Conservation (phyloP, 2,113 vertebrate genomes). For the Phrynosoma blainvillii region DNA sequence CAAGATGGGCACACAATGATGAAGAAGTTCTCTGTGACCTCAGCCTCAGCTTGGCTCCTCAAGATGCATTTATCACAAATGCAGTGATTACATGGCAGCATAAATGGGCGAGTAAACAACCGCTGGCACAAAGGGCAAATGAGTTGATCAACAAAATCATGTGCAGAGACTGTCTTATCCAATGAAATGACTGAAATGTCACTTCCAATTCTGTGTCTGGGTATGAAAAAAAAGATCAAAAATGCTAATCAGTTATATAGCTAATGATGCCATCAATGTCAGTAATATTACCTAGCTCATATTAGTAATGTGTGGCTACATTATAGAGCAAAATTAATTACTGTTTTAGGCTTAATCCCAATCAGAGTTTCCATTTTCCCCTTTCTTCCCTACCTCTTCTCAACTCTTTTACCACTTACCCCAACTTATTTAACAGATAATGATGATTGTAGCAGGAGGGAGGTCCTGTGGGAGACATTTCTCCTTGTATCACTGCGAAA, state of each 20-base stretch:
- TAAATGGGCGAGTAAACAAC: slow-evolving; percentile 69
- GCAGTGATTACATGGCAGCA: slow-evolving; percentile 73
- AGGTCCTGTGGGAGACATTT: neutral
- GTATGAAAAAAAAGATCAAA: slow-evolving; percentile 28
- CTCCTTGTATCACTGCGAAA: neutral
- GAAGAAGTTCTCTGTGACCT: slow-evolving; percentile 70
- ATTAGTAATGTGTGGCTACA: neutral
- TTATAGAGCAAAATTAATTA: neutral
- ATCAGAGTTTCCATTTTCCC: neutral
- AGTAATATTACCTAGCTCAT: neutral
- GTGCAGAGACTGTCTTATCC: slow-evolving; percentile 37
- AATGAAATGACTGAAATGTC: neutral
- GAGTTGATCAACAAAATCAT: slow-evolving; percentile 51
- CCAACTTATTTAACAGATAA: neutral
- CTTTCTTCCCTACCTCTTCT: neutral
- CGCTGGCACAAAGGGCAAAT: slow-evolving; percentile 66
- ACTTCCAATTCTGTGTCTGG: neutral
- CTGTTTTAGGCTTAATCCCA: neutral
- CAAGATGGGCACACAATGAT: slow-evolving; percentile 70
- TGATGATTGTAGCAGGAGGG: neutral
- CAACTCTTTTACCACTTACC: neutral
- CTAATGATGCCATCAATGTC: neutral
- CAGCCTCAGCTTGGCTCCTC: slow-evolving; percentile 54
- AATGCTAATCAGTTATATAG: neutral
- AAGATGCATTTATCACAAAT: slow-evolving; percentile 63